These are phyloP conservation scores for Pteruthius melanotis DNA, from an alignment of 2,113 vertebrate species.

Conservation along the genomic window DNA sequence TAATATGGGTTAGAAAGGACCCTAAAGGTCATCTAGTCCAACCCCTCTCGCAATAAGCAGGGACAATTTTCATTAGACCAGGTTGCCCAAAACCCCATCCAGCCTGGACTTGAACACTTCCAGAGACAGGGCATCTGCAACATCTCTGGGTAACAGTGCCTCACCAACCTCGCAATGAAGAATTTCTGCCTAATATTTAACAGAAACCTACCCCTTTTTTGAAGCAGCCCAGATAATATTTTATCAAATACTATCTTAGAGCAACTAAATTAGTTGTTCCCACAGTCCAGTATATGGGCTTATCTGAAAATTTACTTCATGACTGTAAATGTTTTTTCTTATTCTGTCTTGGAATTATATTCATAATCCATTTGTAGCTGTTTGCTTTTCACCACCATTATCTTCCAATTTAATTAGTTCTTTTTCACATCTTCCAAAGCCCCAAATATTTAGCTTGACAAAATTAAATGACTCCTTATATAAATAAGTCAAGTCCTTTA, in stretches of 20 bases:
- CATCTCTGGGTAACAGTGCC: neutral
- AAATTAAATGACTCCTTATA: neutral
- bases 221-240: neutral
- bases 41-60: accelerated
- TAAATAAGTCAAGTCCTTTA: conserved; percentile 21
- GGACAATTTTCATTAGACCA: neutral
- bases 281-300: neutral
- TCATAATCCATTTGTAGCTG: neutral
- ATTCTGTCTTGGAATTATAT: neutral
- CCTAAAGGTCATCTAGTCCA: neutral
- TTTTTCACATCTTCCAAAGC: neutral
- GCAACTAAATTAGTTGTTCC: neutral
- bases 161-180: neutral
- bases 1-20: neutral
- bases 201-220: neutral
- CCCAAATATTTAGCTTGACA: neutral
- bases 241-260: neutral
- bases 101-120: neutral
- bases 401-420: neutral
- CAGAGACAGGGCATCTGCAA: neutral
- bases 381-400: neutral
- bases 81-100: neutral
- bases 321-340: neutral
- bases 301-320: neutral
- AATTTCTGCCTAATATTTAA: neutral